These are phyloP conservation scores for Littorina saxatilis DNA, from an alignment of 1,140 invertebrate genomes.

Conservation along the genomic window DNA sequence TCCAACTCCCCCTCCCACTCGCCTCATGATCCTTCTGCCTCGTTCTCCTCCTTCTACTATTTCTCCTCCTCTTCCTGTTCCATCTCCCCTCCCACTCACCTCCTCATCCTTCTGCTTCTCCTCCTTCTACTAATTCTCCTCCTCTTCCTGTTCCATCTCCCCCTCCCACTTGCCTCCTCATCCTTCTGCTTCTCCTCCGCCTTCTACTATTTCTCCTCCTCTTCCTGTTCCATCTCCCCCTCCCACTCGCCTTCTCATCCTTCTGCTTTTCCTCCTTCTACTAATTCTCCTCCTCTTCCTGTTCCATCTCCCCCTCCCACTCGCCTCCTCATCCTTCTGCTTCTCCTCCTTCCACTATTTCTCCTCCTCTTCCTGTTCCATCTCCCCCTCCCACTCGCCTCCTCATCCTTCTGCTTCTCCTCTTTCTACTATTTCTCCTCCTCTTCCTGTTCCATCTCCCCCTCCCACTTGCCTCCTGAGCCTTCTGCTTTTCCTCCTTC, in stretches of 20 bases:
- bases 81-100: no score
- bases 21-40: background rate
- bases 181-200: no score
- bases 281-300: no score
- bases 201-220: no score
- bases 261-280: background rate
- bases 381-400: background rate
- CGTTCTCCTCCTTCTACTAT: background rate
- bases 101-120: no score
- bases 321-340: background rate
- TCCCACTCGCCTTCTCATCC: background rate
- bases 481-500: background rate
- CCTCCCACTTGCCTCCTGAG: background rate
- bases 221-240: no score
- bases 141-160: no score
- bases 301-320: background rate
- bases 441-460: background rate
- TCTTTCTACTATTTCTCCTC: no score
- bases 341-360: background rate
- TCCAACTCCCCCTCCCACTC: background rate
- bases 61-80: slow-evolving; percentile 1
- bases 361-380: background rate
- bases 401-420: no score
- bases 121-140: no score
- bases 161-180: no score